Evolutionary conservation across 1,140 invertebrate species (phyloP), one percentile per base, ranked within the genome.

Genomic region (Marisa cornuarietis): DNA sequence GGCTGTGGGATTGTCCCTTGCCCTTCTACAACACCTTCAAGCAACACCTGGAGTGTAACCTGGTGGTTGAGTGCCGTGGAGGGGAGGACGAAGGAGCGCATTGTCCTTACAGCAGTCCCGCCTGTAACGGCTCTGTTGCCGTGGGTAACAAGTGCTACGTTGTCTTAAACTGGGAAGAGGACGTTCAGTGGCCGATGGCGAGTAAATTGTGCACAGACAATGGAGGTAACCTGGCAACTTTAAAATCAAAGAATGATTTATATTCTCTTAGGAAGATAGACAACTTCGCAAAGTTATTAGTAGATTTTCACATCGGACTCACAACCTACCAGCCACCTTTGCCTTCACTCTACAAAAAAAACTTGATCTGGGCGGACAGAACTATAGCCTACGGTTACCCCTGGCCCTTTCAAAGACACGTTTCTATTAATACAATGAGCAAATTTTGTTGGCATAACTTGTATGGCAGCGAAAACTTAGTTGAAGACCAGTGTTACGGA

Each of bases 11-110:
- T 26, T 75, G 73, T 58, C 31, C 54, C 26, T 54, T 75, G 16
- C 14, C 6, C 0, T 61, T 63, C 58, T 76, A 65, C 62, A 31
- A 31, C 20, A n/a, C 61, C 16, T 76, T 76, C 62, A 42, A 22
- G 22, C n/a, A n/a, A 14, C 74, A 76, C 42, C 58, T 76, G 62
- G 62, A 66, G 14, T 76, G 74, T 42, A 66, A 76, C 62, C 61
- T 63, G 74, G 61, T 49, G 61, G 0, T 61, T 0, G 74, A 76
- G 62, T 76, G 74, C 65, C 61, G 51, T 20, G 74, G 58, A 20
- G 71, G 42, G 11, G 72, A 75, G 5, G 72, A 75, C 54, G 72
- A 75, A 18, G 54, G 72, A 5, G n/a, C 11, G 13, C 22, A 62
- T 6, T 75, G 72, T 26, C 54, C 72, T 13, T 75, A 24, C 72